A percentile compares a stretch with the other conserved stretches of the same genome.
Conservation (phyloP, 1,140 invertebrate species). For the Myzus persicae region DNA sequence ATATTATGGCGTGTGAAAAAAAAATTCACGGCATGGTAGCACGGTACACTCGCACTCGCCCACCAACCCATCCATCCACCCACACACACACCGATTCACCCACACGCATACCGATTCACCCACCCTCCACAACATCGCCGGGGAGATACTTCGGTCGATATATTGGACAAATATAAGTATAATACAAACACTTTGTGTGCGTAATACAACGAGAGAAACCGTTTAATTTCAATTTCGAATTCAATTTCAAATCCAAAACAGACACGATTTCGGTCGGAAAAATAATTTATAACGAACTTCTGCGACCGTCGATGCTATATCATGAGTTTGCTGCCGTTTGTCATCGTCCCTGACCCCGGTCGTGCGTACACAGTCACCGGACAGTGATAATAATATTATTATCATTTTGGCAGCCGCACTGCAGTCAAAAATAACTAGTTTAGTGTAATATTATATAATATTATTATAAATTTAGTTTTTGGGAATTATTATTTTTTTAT, state of each 20-base stretch:
- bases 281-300: background rate
- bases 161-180: background rate
- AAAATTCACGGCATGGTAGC: background rate
- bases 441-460: background rate
- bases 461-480: constrained; percentile 5
- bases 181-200: background rate
- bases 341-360: background rate
- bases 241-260: background rate
- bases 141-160: background rate
- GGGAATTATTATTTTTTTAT: background rate
- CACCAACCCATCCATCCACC: no score
- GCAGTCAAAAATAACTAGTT: background rate
- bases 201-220: background rate
- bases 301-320: background rate
- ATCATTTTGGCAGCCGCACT: background rate
- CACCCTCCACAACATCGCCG: background rate
- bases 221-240: constrained; percentile 5
- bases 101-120: no score
- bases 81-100: no score
- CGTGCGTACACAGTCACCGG: background rate
- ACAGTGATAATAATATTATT: background rate
- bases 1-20: constrained; percentile 12
- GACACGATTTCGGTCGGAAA: background rate
- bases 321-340: background rate
- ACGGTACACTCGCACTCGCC: no score